These are phyloP conservation scores for Pogonognathellus flavescens DNA, from an alignment of 1,140 invertebrate genomes.

Conservation along the genomic window DNA sequence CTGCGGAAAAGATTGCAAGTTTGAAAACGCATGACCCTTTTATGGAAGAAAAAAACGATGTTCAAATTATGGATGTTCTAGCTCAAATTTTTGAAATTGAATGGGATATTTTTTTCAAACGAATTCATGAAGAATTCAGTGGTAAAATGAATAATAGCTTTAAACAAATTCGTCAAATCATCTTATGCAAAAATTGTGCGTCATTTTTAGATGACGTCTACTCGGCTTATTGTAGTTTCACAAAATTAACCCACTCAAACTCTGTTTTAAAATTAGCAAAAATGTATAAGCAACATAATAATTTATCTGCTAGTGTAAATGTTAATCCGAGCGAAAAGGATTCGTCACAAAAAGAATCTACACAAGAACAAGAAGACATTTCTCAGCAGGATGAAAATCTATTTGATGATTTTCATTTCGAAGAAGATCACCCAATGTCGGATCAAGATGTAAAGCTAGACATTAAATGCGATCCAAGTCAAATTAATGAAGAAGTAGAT, in stretches of 20 bases:
- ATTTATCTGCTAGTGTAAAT: too few relatives aligned
- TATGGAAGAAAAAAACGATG: too few relatives aligned
- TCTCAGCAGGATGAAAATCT: not conserved
- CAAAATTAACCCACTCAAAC: not conserved
- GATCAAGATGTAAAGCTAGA: not conserved
- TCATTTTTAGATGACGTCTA: not conserved
- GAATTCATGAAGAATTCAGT: too few relatives aligned
- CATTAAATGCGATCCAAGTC: not conserved
- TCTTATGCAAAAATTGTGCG: not conserved
- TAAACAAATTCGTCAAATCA: too few relatives aligned
- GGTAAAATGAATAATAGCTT: too few relatives aligned
- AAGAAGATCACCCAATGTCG: not conserved
- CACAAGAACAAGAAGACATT: not conserved
- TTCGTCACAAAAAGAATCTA: not conserved
- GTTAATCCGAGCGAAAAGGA: not conserved
- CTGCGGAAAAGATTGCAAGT: too few relatives aligned
- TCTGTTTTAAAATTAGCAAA: not conserved
- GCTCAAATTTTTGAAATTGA: too few relatives aligned
- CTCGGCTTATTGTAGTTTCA: not conserved
- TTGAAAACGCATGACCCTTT: too few relatives aligned
- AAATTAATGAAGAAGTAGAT: not conserved
- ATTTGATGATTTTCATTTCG: not conserved
- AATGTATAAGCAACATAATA: not conserved
- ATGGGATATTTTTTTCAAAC: too few relatives aligned
- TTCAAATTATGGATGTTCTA: too few relatives aligned